These are phyloP conservation scores for Clarias magur DNA, from an alignment of 2,113 vertebrate species.

Conservation along the genomic window DNA sequence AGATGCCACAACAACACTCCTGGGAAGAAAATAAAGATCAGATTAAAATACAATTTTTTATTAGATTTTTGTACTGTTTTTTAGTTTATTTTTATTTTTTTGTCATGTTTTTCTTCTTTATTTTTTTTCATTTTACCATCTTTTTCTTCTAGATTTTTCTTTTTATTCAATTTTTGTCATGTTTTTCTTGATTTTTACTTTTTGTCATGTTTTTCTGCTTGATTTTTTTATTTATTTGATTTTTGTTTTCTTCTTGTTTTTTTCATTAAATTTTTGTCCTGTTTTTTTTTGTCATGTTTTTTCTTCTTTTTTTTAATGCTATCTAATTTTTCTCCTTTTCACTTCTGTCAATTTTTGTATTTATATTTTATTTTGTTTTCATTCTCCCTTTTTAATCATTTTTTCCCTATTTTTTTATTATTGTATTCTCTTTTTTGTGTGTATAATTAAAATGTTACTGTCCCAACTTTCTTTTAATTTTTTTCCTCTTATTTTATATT, in stretches of 20 bases:
- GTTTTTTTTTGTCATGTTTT: background rate
- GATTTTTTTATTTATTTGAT: background rate
- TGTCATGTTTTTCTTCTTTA: background rate
- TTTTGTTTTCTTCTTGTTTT: too few species aligned
- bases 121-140: background rate
- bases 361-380: too few species aligned
- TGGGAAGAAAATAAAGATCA: constrained; percentile 55
- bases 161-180: background rate
- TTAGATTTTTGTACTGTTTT: background rate
- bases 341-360: too few species aligned
- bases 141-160: too few species aligned
- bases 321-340: background rate
- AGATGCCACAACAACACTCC: constrained; percentile 90
- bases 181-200: background rate
- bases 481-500: too few species aligned
- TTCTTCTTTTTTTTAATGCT: background rate
- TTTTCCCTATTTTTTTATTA: too few species aligned
- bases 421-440: background rate
- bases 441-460: too few species aligned
- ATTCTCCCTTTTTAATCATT: too few species aligned
- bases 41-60: background rate
- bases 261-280: too few species aligned
- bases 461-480: too few species aligned
- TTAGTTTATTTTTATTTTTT: too few species aligned
- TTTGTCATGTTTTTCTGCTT: background rate